Percentiles rank a stretch among this genome's conserved stretches.
Conservation (phyloP, 2,113 vertebrate genomes). For the Garra rufa region DNA sequence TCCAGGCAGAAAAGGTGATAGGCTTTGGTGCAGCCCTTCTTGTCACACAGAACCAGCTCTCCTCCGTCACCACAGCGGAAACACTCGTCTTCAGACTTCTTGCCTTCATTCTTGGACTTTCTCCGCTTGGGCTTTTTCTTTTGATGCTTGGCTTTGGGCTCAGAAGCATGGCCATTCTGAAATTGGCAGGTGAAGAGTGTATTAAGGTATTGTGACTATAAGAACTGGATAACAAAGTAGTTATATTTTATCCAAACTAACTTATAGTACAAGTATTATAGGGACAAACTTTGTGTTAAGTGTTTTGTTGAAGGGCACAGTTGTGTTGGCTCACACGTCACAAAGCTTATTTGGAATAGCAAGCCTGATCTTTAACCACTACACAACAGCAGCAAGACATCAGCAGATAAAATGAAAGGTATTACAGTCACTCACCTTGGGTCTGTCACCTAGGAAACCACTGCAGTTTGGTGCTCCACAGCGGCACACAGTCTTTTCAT, state of each 20-base stretch:
- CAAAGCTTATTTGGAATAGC: neutral
- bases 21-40: slow-evolving; percentile 93
- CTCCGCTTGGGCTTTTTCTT: slow-evolving; percentile 84
- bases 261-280: neutral
- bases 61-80: slow-evolving; percentile 96
- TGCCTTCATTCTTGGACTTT: slow-evolving; percentile 76
- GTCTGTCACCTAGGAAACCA: slow-evolving; percentile 95
- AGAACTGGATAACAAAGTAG: neutral
- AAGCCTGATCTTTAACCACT: neutral
- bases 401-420: neutral
- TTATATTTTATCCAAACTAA: neutral
- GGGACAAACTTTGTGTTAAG: neutral
- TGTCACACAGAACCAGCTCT: slow-evolving; percentile 91
- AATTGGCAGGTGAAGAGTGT: neutral
- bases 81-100: slow-evolving; percentile 93
- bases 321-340: neutral
- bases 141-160: slow-evolving; percentile 87
- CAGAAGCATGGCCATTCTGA: slow-evolving; percentile 82
- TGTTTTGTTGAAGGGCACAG: neutral
- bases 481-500: slow-evolving; percentile 95
- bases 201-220: neutral
- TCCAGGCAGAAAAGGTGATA: slow-evolving; percentile 95
- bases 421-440: slow-evolving; percentile 82
- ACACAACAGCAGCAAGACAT: neutral
- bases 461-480: slow-evolving; percentile 97